Conservation (phyloP, 2,888 invertebrate species). For the Drosophila rellima region DNA sequence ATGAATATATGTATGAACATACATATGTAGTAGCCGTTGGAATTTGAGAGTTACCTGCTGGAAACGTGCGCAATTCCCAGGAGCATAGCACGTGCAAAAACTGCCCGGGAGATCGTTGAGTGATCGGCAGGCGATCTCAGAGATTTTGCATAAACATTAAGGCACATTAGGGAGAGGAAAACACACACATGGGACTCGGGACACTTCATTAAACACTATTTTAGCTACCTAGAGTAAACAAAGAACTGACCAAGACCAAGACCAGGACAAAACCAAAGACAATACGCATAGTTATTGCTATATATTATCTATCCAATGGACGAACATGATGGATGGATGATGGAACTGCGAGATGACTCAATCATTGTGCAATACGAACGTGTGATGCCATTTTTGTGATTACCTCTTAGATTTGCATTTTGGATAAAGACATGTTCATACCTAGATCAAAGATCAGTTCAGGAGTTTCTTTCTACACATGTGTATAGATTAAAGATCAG, state of each 20-base stretch:
- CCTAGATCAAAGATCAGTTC: constrained; percentile 32
- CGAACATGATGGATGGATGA: constrained; percentile 39
- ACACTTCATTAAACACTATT: constrained; percentile 77
- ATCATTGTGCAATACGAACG: constrained; percentile 62
- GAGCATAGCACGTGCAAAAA: constrained; percentile 53
- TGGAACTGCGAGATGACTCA: constrained; percentile 64
- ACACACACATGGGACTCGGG: constrained; percentile 22
- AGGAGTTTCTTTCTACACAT: not conserved
- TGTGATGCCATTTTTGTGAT: constrained; percentile 33
- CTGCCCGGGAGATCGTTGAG: constrained; percentile 11
- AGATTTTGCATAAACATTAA: constrained; percentile 72
- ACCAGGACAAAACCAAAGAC: constrained; percentile 1
- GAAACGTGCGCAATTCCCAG: constrained; percentile 25
- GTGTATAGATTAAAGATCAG: constrained; percentile 18
- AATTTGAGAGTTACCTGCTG: constrained; percentile 32
- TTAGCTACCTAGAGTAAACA: constrained; percentile 61
- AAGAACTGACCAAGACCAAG: constrained; percentile 14
- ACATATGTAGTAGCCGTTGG: not conserved
- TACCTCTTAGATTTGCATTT: constrained; percentile 32
- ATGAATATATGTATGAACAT: constrained; percentile 4
- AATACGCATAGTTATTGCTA: not conserved
- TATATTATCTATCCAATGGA: not conserved
- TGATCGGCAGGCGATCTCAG: constrained; percentile 13
- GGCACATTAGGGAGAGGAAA: constrained; percentile 57
- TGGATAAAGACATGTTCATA: constrained; percentile 35